A percentile compares a stretch with the other conserved stretches of the same genome.
These are phyloP conservation scores for Sander vitreus DNA, from an alignment of 2,113 vertebrate genomes.

Conservation along the genomic window DNA sequence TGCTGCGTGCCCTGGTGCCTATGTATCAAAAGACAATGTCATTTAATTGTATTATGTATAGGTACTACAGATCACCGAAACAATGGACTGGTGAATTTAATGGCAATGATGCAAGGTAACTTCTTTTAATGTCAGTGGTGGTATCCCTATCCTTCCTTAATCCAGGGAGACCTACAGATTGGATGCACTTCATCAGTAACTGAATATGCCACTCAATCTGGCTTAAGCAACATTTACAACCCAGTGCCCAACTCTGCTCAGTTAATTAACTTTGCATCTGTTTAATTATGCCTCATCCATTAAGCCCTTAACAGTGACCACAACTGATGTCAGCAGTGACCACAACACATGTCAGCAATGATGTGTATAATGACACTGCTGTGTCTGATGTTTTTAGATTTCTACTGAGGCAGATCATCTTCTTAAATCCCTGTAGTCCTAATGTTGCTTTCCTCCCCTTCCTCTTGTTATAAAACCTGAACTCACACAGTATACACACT, in stretches of 20 bases:
- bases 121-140: neutral
- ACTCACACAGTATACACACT: constrained; percentile 38
- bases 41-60: neutral
- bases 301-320: constrained; percentile 24
- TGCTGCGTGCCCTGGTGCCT: neutral
- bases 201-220: neutral
- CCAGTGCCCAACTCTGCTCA: neutral
- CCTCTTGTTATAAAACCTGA: constrained; percentile 53
- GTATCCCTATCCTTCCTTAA: neutral
- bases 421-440: constrained; percentile 45
- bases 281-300: constrained; percentile 39
- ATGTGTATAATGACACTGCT: constrained; percentile 24
- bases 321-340: neutral
- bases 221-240: constrained; percentile 12
- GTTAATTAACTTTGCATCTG: constrained; percentile 36
- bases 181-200: constrained; percentile 19
- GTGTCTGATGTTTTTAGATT: constrained; percentile 19
- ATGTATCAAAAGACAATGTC: neutral
- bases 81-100: neutral
- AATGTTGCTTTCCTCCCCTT: constrained; percentile 33
- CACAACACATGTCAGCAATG: neutral
- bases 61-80: neutral
- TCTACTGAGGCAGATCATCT: constrained; percentile 40
- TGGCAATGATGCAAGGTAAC: neutral
- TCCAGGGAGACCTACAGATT: constrained; percentile 6